phyloP scores from a whole-genome alignment of 2,797 vertebrate genomes.

The Discoglossus pictus region DNA sequence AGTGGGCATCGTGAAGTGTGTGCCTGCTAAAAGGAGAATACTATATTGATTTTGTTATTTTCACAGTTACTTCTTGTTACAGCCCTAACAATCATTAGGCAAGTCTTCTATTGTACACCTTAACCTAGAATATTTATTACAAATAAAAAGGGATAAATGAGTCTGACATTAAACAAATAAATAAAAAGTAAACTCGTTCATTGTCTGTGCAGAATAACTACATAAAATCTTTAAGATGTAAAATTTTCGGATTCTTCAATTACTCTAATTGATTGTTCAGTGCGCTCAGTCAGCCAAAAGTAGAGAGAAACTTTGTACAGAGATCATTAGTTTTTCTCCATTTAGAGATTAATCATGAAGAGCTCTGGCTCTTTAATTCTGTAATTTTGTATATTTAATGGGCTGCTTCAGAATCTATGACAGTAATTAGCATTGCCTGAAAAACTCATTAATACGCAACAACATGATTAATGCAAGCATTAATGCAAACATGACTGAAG shows the following conservation, averaged over 20 bases:
- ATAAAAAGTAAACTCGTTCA: slow-evolving; percentile 39
- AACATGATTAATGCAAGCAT: slow-evolving; percentile 99
- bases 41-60: slow-evolving; percentile 61
- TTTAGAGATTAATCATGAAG: slow-evolving; percentile 99
- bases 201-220: slow-evolving; percentile 51
- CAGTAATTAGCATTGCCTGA: slow-evolving; percentile 99
- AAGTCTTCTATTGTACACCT: slow-evolving; percentile 18
- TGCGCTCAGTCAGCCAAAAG: slow-evolving; percentile 90
- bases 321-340: slow-evolving; percentile 99
- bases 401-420: slow-evolving; percentile 99
- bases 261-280: slow-evolving; percentile 98
- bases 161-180: slow-evolving; percentile 44
- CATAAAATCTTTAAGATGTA: slow-evolving; percentile 70
- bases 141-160: slow-evolving; percentile 51
- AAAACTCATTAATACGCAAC: slow-evolving; percentile 99
- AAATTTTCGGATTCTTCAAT: slow-evolving; percentile 84
- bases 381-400: slow-evolving; percentile 99
- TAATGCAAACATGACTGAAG: slow-evolving; percentile 99
- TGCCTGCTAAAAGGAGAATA: slow-evolving; percentile 59
- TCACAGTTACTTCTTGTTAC: slow-evolving; percentile 49
- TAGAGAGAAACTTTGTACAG: slow-evolving; percentile 99
- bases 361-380: slow-evolving; percentile 99
- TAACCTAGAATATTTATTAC: slow-evolving; percentile 47
- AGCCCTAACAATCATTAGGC: slow-evolving; percentile 51
- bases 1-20: slow-evolving; percentile 48